Evolutionary conservation across 2,797 vertebrate genomes (phyloP).

Genomic region (Eulemur coronatus): DNA sequence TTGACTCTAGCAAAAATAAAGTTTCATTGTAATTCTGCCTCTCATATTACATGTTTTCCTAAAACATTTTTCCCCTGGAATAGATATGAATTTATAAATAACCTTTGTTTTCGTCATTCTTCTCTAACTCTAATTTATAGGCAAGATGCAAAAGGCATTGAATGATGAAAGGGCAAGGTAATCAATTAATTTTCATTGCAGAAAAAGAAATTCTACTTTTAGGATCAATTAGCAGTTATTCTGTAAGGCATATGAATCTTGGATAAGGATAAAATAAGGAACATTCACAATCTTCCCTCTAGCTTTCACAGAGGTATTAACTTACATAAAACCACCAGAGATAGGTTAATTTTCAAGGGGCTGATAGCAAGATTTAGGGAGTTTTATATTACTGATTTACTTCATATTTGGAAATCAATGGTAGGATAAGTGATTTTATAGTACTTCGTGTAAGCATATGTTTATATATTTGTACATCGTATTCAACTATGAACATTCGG

Average conservation of each 20-base stretch:
- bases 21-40: not conserved
- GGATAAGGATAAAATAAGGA: not conserved
- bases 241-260: not conserved
- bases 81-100: constrained; percentile 23
- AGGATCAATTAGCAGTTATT: not conserved
- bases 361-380: not conserved
- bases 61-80: not conserved
- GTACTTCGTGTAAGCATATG: not conserved
- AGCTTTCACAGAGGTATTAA: not conserved
- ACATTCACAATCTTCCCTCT: not conserved
- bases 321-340: not conserved
- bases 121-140: constrained; percentile 1
- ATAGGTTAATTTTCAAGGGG: not conserved
- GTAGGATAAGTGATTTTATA: not conserved
- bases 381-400: not conserved
- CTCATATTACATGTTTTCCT: not conserved
- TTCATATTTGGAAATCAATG: not conserved
- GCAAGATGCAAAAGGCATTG: not conserved
- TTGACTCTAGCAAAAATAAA: not conserved
- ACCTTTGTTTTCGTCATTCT: constrained; percentile 23
- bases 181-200: not conserved
- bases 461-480: not conserved
- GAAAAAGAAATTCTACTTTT: constrained; percentile 4
- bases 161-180: not conserved
- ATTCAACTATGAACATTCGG: not conserved